A percentile compares a stretch with the other conserved stretches of the same genome.
Evolutionary conservation across 2,113 vertebrate species (phyloP).

Genomic region (Gulo gulo): DNA sequence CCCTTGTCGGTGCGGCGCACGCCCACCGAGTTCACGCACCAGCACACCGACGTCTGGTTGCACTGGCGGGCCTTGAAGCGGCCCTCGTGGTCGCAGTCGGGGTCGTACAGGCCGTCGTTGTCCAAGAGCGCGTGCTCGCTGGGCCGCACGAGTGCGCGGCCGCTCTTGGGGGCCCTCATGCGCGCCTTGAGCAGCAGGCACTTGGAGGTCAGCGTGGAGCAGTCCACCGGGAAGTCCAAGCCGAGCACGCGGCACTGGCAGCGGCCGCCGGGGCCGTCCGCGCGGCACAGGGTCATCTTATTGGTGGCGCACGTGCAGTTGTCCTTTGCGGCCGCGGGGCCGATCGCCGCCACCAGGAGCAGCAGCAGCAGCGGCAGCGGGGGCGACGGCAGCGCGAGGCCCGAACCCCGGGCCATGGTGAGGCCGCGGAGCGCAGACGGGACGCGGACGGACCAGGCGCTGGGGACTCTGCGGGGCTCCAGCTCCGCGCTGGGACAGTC

Average conservation of each 20-base stretch:
- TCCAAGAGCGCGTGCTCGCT: slow-evolving; percentile 81
- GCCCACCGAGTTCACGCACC: slow-evolving; percentile 93
- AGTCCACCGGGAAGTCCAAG: slow-evolving; percentile 53
- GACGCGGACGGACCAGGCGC: not conserved
- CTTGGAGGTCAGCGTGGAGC: slow-evolving; percentile 84
- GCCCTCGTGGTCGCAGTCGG: slow-evolving; percentile 83
- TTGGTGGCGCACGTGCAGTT: slow-evolving; percentile 75
- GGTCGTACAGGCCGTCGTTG: slow-evolving; percentile 90
- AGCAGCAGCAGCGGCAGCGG: slow-evolving; percentile 6
- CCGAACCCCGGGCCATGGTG: not conserved
- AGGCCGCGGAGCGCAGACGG: not conserved
- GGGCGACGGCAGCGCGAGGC: not conserved
- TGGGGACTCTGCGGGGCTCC: not conserved
- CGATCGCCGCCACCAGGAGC: not conserved
- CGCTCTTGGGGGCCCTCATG: slow-evolving; percentile 70
- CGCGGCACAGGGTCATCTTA: slow-evolving; percentile 56
- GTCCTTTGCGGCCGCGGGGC: not conserved
- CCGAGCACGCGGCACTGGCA: slow-evolving; percentile 64
- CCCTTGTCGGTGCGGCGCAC: slow-evolving; percentile 88
- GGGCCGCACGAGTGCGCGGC: slow-evolving; percentile 71
- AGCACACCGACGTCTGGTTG: slow-evolving; percentile 86
- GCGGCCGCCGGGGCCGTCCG: not conserved
- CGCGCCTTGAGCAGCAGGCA: slow-evolving; percentile 90
- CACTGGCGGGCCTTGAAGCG: slow-evolving; percentile 90
- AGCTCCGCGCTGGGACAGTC: not conserved